Conservation (phyloP, 2,888 invertebrate genomes). For the Folsomia candida region DNA sequence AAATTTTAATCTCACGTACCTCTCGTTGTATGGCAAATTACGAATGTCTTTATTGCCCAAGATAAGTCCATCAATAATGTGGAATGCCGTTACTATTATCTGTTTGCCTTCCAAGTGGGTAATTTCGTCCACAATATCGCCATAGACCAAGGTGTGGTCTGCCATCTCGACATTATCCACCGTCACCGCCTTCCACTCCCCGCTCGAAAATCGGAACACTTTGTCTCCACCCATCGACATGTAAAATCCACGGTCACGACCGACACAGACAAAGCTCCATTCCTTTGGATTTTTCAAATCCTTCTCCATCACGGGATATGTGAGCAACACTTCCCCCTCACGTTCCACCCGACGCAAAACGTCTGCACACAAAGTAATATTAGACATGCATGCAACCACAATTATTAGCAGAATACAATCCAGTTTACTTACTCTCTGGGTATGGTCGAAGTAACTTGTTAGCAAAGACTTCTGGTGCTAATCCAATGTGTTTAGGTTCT, state of each 20-base stretch:
- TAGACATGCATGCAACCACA: not conserved
- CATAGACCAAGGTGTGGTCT: conserved; percentile 69
- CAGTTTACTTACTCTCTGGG: conserved; percentile 27
- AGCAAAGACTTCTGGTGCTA: conserved; percentile 29
- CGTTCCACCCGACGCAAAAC: conserved; percentile 31
- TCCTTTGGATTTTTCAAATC: conserved; percentile 41
- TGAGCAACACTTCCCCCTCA: conserved; percentile 41
- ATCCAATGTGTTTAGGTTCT: conserved; percentile 16
- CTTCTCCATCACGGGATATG: conserved; percentile 30
- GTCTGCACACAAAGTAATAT: conserved; percentile 14
- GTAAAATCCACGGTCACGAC: conserved; percentile 46
- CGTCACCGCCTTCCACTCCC: conserved; percentile 54
- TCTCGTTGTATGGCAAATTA: conserved; percentile 61
- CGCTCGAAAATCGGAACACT: conserved; percentile 61
- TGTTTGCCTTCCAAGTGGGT: conserved; percentile 61
- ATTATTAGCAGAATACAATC: not conserved
- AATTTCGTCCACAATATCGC: conserved; percentile 69
- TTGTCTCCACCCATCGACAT: conserved; percentile 56
- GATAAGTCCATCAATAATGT: conserved; percentile 73
- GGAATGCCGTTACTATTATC: conserved; percentile 64
- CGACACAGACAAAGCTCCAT: conserved; percentile 45
- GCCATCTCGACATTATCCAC: conserved; percentile 62
- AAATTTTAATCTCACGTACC: conserved; percentile 58
- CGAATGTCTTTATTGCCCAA: conserved; percentile 70
- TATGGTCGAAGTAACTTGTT: conserved; percentile 39